Conservation (phyloP, 2,113 vertebrate genomes). For the Vombatus ursinus region DNA sequence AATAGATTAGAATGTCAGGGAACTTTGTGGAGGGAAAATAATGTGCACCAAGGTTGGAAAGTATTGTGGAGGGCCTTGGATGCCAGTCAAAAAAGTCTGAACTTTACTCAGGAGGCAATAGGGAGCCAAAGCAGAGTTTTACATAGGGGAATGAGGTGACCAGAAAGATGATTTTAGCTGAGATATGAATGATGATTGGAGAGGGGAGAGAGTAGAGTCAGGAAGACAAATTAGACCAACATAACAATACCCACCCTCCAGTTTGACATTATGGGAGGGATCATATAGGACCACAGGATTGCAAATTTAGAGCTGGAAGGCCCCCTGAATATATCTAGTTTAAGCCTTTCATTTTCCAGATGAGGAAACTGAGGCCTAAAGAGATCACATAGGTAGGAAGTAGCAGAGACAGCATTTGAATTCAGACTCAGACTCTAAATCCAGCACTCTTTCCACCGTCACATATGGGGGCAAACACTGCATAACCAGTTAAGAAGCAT, state of each 20-base stretch:
- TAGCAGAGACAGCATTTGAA: background rate
- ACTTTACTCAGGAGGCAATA: background rate
- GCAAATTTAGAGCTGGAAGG: background rate
- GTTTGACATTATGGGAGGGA: background rate
- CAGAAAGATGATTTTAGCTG: background rate
- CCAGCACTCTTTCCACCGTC: background rate
- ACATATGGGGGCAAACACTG: too few species aligned
- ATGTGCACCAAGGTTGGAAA: background rate
- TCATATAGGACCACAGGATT: background rate
- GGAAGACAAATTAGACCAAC: background rate
- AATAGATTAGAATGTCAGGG: background rate
- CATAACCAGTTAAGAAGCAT: too few species aligned
- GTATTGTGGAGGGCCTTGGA: background rate
- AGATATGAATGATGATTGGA: background rate
- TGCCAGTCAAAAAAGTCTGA: background rate
- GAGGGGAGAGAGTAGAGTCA: background rate
- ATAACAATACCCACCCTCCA: background rate
- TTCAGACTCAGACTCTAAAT: background rate
- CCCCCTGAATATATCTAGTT: too few species aligned
- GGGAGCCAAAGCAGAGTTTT: background rate
- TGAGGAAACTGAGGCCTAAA: background rate
- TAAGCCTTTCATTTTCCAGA: background rate
- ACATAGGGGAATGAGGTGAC: background rate
- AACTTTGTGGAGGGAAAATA: background rate
- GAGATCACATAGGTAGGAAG: background rate